Base-by-base conservation (phyloP, 2,888 invertebrate genomes). In the Andrena praecox region DNA sequence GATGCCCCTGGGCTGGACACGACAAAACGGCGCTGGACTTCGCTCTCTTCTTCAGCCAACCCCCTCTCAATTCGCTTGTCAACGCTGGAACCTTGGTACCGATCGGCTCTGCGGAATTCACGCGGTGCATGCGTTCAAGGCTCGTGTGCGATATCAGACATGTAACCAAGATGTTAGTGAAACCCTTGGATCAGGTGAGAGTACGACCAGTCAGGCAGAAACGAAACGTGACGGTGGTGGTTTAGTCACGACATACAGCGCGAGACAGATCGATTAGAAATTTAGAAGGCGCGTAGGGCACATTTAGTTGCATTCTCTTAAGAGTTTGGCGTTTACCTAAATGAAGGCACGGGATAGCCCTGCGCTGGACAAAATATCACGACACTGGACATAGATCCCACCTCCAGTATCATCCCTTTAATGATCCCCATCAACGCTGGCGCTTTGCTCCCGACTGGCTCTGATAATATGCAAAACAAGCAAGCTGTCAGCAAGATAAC, bases 311-410 rank as follows among this genome's bases (percentile, higher is more conserved):
- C 67, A 56, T 27, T 31, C 50, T n/a, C 8, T n/a, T 50, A 59
- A 68, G 50, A 35, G 52, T 42, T 52, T 5, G n/a, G 7, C 6
- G 50, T 82, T 94, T 95, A 95, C 95, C 95, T 95, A 93, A 94
- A 94, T 54, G 93, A 90, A 90, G 97, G 97, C 91, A 96, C 95
- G 67, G 97, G 97, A 93, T 95, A 96, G 90, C 96, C 96, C 94
- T 96, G 96, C 82, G 96, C 96, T 91, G 96, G 96, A 94, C 97
- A 97, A 84, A 96, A 95, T 86, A 97, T 94, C 74, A 96, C 96
- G 93, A 97, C 95, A 91, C 95, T 95, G 91, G 95, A 95, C 87
- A 95, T 95, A 82, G 95, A 95, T 90, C 94, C 94, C 93, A 96
- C 95, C 92, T 96, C 96, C 93, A 96, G 96, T 92, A 96, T 96